Base-by-base conservation (phyloP, 2,113 vertebrate genomes). In the Pithys albifrons region DNA sequence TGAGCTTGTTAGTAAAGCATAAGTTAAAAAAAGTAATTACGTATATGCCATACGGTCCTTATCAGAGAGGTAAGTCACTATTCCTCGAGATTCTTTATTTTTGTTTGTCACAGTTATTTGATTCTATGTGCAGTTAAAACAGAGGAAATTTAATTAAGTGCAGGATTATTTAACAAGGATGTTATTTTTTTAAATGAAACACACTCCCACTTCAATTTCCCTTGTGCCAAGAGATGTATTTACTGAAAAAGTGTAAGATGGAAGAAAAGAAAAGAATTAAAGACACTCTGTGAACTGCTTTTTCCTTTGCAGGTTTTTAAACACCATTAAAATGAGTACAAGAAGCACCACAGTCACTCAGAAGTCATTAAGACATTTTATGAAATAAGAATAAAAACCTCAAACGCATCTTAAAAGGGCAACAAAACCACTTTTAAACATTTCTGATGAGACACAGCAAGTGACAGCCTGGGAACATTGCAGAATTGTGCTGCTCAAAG, bases 91-190 rank as follows among this genome's bases (percentile, higher is more conserved):
- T 75, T 49, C 59, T 95, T 88, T 94, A 91, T 93, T 97, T 96
- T 86, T 94, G 76, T 95, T 94, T 85, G 84, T 66, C 72, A 76
- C 45, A 41, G 86, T 82, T 93, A 92, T 84, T 93, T 88, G 64
- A 85, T 91, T 83, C 62, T 90, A 45, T 20, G 51, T 86, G 57
- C 90, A 88, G 88, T 78, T 96, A 93, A 93, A 92, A 91, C 74
- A 94, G 39, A 90, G 83, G 79, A 93, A 91, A 94, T 91, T 87
- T 87, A 95, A 95, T 96, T 95, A 96, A 95, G 65, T 83, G 64
- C 69, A 92, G 85, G 74, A 92, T 92, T 92, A 88, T 91, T 92
- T 91, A 91, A 88, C 2, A 7, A 95, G 86, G 86, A 95, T 95
- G 69, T 72, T 92, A 27, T 86, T 95, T 84, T 94, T 90, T 92